These are phyloP conservation scores for Climacteris rufus DNA, from an alignment of 2,113 vertebrate genomes.

Conservation along the genomic window DNA sequence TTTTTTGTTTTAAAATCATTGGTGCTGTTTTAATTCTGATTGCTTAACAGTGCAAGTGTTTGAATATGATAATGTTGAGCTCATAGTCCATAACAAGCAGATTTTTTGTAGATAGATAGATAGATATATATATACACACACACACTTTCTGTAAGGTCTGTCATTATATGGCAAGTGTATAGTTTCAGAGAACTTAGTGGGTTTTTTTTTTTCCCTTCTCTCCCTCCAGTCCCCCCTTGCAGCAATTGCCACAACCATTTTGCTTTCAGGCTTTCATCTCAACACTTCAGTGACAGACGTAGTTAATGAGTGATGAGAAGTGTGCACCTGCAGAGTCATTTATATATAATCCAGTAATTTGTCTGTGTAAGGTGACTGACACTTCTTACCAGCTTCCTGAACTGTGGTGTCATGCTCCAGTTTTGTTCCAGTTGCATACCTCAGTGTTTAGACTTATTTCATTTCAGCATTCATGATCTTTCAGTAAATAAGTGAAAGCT, in stretches of 20 bases:
- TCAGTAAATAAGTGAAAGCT: not conserved
- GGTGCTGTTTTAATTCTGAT: not conserved
- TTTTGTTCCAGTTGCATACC: not conserved
- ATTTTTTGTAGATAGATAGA: not conserved
- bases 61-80: not conserved
- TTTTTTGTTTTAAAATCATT: not conserved
- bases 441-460: not conserved
- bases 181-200: not conserved
- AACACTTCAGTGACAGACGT: not conserved
- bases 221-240: not conserved
- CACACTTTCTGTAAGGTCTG: not conserved
- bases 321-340: not conserved
- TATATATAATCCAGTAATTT: not conserved
- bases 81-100: not conserved
- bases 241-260: not conserved
- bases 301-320: not conserved
- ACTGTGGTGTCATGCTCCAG: rapidly evolving
- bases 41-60: not conserved
- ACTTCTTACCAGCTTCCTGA: not conserved
- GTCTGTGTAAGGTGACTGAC: not conserved
- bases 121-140: too few species aligned
- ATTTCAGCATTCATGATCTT: not conserved
- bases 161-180: not conserved
- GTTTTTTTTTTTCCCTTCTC: not conserved
- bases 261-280: not conserved